A percentile compares a stretch with the other conserved stretches of the same genome.
Conservation (phyloP, 35 echinoderm and acorn worm genomes). For the Apostichopus californicus region DNA sequence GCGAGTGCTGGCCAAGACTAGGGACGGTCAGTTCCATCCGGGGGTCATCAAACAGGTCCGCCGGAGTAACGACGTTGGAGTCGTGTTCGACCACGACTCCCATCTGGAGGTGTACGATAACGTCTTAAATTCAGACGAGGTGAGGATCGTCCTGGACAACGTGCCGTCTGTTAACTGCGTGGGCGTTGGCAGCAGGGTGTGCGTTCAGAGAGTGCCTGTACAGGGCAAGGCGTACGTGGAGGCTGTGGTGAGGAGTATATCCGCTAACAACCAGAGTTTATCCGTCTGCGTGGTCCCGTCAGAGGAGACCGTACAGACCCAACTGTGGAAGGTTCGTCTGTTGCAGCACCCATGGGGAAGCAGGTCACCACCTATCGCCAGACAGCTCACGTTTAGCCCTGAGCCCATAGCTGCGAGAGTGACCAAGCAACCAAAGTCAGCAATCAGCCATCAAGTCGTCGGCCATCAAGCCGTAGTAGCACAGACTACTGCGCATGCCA, state of each 20-base stretch:
- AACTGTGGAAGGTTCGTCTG: slow-evolving; percentile 80
- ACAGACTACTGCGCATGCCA: background rate
- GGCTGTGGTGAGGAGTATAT: slow-evolving; percentile 59
- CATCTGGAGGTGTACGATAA: slow-evolving; percentile 39
- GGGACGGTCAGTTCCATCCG: slow-evolving; percentile 56
- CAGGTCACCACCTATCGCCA: slow-evolving; percentile 20
- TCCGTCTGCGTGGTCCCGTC: slow-evolving; percentile 26
- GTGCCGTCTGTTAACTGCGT: slow-evolving; percentile 67
- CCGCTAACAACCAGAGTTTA: slow-evolving; percentile 41
- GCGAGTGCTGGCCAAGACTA: slow-evolving; percentile 66
- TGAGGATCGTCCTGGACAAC: slow-evolving; percentile 72
- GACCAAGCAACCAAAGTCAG: background rate
- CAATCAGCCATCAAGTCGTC: too few relatives aligned
- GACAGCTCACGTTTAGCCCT: slow-evolving; percentile 70
- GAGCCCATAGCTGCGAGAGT: background rate
- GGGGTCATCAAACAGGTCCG: slow-evolving; percentile 77
- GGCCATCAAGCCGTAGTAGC: background rate
- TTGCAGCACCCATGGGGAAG: slow-evolving; percentile 75
- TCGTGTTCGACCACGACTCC: slow-evolving; percentile 73
- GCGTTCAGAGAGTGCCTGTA: slow-evolving; percentile 66
- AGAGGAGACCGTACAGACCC: slow-evolving; percentile 59
- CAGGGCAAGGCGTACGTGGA: slow-evolving; percentile 62
- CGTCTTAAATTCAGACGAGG: slow-evolving; percentile 52
- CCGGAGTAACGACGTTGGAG: slow-evolving; percentile 65
- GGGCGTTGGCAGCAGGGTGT: slow-evolving; percentile 64